Base-by-base conservation (phyloP, 2,113 vertebrate genomes). In the Abramis brama region DNA sequence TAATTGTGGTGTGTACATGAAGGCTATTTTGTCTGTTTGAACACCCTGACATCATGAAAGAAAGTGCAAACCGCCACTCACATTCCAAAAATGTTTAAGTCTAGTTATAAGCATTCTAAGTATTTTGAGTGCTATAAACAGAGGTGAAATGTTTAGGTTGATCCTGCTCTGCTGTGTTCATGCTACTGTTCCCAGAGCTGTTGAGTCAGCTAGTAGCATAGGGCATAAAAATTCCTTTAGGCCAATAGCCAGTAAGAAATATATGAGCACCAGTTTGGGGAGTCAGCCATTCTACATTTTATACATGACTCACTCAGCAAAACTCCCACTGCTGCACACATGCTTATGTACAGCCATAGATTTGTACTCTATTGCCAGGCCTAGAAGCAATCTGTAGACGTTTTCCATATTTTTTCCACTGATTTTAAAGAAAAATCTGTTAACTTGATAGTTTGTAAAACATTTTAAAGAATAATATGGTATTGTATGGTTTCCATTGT, bases 201-300 rank as follows among this genome's bases (percentile, higher is more conserved):
- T 87, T 57, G 88, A 90, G 86, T 89, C 87, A 90, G 85, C 83
- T 86, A 36, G 84, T 92, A 86, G 83, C 68, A 21, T 10, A 8
- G 30, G 50, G 62, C 88, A 90, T 91, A 88, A 90, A 92, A 88
- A 66, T 13, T 79, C 76, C n/a, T 78, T 45, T 66, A 64, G 76
- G 89, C 84, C 87, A 64, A 81, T 86, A 88, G 84, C 86, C 82
- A 88, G 85, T 86, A 52, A 86, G 87, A 91, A 91, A 90, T 90
- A 86, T 90, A 91, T 86, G 84, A 84, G 43, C 87, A 47, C 71
- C 23, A 84, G 80, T 47, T 55, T 66, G 68, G 45, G 43, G 82
- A 86, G 85, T 91, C 88, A 90, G 90, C 87, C 78, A 78, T 91
- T 91, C 82, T 89, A 59, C 80, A 15, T 74, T 83, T 68, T 88